Conservation (phyloP, 2,888 invertebrate species). For the Amphiduros pacificus region DNA sequence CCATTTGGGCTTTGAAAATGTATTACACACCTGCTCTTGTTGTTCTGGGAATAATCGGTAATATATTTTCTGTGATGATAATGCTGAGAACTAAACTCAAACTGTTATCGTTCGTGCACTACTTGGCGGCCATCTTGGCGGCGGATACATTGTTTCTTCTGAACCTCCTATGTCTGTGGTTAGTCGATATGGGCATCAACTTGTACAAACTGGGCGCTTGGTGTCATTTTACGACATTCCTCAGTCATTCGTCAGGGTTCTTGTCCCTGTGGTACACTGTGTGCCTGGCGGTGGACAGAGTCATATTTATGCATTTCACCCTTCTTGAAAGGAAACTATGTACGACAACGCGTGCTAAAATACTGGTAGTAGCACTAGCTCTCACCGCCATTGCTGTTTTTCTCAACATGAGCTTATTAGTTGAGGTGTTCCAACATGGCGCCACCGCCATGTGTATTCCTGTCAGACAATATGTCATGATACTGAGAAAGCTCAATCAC, state of each 20-base stretch:
- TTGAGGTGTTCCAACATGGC: not conserved
- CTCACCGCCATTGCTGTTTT: not conserved
- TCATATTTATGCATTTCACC: constrained; percentile 1
- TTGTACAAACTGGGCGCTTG: not conserved
- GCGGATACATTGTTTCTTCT: not conserved
- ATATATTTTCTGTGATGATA: not conserved
- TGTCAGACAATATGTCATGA: not conserved
- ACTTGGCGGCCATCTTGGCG: not conserved
- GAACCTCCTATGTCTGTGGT: not conserved
- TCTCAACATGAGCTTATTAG: constrained; percentile 10
- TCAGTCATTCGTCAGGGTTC: not conserved
- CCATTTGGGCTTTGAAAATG: not conserved
- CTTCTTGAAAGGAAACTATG: constrained; percentile 2
- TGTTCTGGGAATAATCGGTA: not conserved
- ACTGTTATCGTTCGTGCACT: not conserved
- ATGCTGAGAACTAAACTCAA: not conserved
- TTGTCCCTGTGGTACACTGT: constrained; percentile 13
- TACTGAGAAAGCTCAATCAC: not conserved
- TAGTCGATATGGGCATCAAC: constrained; percentile 6
- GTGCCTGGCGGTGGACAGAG: not conserved
- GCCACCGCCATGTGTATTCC: not conserved
- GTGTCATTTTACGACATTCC: constrained; percentile 7
- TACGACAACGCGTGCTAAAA: constrained; percentile 4
- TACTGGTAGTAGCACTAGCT: constrained; percentile 1
- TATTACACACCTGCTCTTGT: constrained; percentile 5